A percentile compares a stretch with the other conserved stretches of the same genome.
Evolutionary conservation across 2,797 vertebrate species (phyloP).

Genomic region (Cygnus olor): DNA sequence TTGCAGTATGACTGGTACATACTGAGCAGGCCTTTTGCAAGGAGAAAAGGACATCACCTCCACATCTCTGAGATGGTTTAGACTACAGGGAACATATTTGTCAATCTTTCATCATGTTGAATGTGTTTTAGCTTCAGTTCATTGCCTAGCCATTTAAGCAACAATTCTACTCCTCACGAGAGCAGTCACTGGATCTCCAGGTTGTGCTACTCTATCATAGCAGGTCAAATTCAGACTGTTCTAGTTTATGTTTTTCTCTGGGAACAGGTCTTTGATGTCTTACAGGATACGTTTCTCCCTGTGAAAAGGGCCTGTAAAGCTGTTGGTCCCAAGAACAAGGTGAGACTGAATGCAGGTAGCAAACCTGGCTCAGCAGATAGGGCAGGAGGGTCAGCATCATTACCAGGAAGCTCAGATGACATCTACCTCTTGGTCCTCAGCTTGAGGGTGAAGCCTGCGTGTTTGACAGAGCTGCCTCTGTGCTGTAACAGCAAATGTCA

Average conservation of each 20-base stretch:
- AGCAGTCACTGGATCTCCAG: rapidly evolving
- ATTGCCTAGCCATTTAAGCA: not conserved
- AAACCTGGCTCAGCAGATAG: not conserved
- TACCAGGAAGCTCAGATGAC: not conserved
- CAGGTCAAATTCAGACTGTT: not conserved
- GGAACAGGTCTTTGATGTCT: not conserved
- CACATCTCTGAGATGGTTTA: not conserved
- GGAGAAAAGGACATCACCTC: not conserved
- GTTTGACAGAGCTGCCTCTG: not conserved
- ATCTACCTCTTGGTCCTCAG: not conserved
- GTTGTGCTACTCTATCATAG: not conserved
- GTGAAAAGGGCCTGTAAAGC: not conserved
- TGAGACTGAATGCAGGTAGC: not conserved
- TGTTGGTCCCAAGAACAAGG: not conserved
- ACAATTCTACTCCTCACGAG: not conserved
- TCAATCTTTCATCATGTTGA: not conserved
- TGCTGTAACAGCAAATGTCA: not conserved
- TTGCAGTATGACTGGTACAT: rapidly evolving
- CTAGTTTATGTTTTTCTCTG: not conserved
- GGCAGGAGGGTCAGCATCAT: not conserved
- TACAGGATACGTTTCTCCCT: not conserved
- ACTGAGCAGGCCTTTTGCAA: not conserved
- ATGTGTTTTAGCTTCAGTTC: not conserved
- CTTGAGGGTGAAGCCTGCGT: not conserved
- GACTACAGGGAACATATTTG: not conserved